Conservation (phyloP, 1,140 invertebrate species). For the Cardiocondyla obscurior region DNA sequence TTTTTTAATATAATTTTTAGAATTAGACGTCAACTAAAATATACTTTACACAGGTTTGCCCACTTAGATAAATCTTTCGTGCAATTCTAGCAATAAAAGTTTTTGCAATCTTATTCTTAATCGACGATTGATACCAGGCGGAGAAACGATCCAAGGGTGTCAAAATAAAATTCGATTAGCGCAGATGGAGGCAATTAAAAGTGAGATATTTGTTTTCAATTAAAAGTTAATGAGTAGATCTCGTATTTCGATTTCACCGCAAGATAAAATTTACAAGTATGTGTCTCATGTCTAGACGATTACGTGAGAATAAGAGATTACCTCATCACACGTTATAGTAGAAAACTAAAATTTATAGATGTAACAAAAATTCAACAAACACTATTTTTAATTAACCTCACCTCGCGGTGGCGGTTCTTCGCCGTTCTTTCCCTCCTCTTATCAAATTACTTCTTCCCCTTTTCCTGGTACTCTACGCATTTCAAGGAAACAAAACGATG, state of each 20-base stretch:
- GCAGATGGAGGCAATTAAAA: not conserved
- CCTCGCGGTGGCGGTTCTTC: too few species aligned
- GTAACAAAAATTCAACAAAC: too few species aligned
- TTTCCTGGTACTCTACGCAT: not conserved
- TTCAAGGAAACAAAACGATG: conserved; percentile 6
- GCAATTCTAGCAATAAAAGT: not conserved
- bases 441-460: not conserved
- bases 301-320: not conserved
- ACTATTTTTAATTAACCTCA: too few species aligned
- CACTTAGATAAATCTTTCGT: not conserved
- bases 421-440: not conserved
- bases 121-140: not conserved
- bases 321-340: too few species aligned
- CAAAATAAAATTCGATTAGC: not conserved
- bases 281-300: not conserved
- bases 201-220: not conserved
- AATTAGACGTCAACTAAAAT: too few species aligned
- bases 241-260: not conserved
- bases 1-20: too few species aligned
- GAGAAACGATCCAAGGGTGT: not conserved
- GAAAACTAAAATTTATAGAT: too few species aligned
- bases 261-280: not conserved
- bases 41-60: too few species aligned
- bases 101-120: not conserved
- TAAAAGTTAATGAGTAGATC: not conserved